These are phyloP conservation scores for Ceyx erithaca DNA, from an alignment of 2,797 vertebrate genomes.

Conservation along the genomic window DNA sequence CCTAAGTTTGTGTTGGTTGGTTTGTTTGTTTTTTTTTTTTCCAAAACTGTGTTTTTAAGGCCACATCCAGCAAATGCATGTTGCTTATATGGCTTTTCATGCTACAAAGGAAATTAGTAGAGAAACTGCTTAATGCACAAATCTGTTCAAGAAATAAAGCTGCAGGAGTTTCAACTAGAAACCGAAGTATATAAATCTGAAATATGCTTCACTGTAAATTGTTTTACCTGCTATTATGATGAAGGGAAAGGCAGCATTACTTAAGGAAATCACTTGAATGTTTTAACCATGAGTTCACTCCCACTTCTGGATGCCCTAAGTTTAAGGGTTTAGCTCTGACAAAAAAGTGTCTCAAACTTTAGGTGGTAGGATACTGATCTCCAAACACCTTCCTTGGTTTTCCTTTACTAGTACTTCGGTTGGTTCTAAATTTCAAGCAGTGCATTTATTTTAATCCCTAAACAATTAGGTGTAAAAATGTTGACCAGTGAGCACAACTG, in stretches of 20 bases:
- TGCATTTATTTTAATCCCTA: background rate
- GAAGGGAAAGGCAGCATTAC: background rate
- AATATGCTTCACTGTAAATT: background rate
- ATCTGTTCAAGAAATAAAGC: background rate
- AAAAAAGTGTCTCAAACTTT: background rate
- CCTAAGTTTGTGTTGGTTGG: background rate
- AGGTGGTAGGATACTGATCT: background rate
- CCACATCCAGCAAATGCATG: background rate
- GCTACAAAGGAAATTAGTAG: background rate
- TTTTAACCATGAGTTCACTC: background rate
- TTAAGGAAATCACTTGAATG: background rate
- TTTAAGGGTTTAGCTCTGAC: background rate
- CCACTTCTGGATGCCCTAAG: background rate
- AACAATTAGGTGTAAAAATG: background rate
- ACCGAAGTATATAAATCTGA: background rate
- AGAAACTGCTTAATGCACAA: background rate
- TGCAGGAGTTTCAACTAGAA: background rate
- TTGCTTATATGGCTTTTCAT: background rate
- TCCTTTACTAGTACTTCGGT: background rate
- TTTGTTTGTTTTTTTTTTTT: background rate
- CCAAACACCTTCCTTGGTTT: background rate
- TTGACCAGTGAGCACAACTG: background rate
- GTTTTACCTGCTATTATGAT: background rate
- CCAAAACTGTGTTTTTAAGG: background rate
- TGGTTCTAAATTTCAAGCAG: background rate